Conservation (phyloP, 2,113 vertebrate species). For the Neomonachus schauinslandi region DNA sequence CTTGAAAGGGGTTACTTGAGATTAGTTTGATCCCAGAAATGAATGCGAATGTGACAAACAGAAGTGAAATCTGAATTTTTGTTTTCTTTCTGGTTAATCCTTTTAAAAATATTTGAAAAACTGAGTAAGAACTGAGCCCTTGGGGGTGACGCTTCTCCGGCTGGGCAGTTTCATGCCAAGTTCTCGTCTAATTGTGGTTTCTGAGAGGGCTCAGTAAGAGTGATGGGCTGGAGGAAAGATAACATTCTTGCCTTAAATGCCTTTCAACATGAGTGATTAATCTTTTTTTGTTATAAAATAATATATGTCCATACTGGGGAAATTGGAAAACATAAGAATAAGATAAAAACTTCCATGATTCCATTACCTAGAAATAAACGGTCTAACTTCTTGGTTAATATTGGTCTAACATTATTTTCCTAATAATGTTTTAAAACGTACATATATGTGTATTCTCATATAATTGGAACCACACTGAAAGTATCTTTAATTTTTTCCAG, state of each 20-base stretch:
- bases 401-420: not conserved
- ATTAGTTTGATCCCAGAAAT: not conserved
- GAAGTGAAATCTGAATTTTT: not conserved
- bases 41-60: not conserved
- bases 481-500: not conserved
- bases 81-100: not conserved
- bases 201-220: not conserved
- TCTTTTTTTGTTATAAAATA: not conserved
- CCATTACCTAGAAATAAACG: not conserved
- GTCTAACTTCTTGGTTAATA: not conserved
- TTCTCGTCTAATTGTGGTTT: not conserved
- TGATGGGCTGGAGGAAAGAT: not conserved
- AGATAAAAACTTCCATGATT: not conserved
- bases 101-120: not conserved
- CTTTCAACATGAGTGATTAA: not conserved
- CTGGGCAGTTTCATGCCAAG: not conserved
- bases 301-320: not conserved
- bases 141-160: not conserved
- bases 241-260: not conserved
- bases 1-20: not conserved
- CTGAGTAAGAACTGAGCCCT: not conserved
- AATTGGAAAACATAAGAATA: not conserved
- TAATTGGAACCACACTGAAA: not conserved
- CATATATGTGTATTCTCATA: not conserved
- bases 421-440: not conserved